A percentile compares a stretch with the other conserved stretches of the same genome.
Evolutionary conservation across 2,797 vertebrate genomes (phyloP).

Genomic region (Tympanoctomys barrerae): DNA sequence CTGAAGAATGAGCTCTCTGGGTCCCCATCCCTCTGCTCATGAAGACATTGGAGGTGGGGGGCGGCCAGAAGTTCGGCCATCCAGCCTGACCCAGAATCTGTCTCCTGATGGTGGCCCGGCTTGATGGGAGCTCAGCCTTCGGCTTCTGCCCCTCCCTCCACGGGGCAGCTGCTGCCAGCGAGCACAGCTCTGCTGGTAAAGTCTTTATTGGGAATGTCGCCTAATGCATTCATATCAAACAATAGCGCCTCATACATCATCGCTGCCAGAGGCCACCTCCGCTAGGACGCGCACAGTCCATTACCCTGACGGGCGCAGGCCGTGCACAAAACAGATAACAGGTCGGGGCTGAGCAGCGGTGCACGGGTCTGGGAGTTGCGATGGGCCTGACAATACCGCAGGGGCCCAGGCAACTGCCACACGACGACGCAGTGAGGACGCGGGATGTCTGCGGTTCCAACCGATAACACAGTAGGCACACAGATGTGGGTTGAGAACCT

Average conservation of each 20-base stretch:
- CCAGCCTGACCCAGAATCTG: accelerated
- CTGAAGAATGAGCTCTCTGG: neutral
- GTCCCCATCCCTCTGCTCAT: neutral
- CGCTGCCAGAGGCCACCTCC: slow-evolving; percentile 79
- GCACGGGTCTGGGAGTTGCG: neutral
- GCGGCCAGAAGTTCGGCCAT: neutral
- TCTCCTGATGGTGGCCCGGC: neutral
- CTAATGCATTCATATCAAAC: slow-evolving; percentile 84
- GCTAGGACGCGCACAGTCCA: slow-evolving; percentile 82
- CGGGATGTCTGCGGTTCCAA: neutral
- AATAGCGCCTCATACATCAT: slow-evolving; percentile 84
- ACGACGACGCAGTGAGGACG: neutral
- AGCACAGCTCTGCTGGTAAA: slow-evolving; percentile 67
- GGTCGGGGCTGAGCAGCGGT: neutral
- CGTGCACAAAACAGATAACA: slow-evolving; percentile 69
- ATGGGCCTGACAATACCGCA: accelerated
- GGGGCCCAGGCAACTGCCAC: neutral
- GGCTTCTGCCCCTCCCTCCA: neutral
- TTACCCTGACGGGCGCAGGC: slow-evolving; percentile 83
- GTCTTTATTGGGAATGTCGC: slow-evolving; percentile 84
- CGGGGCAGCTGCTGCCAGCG: slow-evolving; percentile 48
- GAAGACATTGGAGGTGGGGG: neutral
- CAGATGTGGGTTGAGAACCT: neutral
- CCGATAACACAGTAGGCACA: neutral
- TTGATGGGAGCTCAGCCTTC: neutral